Percentiles rank a stretch among this genome's conserved stretches.
Evolutionary conservation across 1,140 invertebrate genomes (phyloP).

Genomic region (Diorhabda sublineata): DNA sequence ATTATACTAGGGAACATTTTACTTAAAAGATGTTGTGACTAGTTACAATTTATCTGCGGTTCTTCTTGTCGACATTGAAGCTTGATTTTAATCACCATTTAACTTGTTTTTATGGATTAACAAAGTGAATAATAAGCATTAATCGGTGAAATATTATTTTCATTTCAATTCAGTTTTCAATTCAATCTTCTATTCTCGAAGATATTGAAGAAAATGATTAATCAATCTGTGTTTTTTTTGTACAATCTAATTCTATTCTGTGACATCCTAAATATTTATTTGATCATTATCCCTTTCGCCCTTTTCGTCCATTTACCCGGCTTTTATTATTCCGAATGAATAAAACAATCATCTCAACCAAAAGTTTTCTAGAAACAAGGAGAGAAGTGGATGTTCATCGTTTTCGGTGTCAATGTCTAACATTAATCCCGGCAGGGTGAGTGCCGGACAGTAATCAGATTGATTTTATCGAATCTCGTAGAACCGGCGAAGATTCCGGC

Average conservation of each 20-base stretch:
- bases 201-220: too few species aligned
- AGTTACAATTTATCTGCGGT: neutral
- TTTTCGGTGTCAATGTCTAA: neutral
- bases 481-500: conserved; percentile 1
- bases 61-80: neutral
- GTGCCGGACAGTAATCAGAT: neutral
- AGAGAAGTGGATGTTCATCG: conserved; percentile 1
- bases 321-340: neutral
- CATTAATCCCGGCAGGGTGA: neutral
- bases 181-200: too few species aligned
- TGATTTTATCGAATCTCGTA: neutral
- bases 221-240: too few species aligned
- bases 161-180: too few species aligned
- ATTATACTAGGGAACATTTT: neutral
- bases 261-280: too few species aligned
- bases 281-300: too few species aligned
- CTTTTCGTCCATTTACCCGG: neutral
- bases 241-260: too few species aligned
- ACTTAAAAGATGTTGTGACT: conserved; percentile 2
- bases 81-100: neutral
- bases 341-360: conserved; percentile 1
- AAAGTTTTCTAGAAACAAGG: neutral
- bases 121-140: too few species aligned
- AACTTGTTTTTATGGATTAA: neutral
- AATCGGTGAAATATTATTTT: too few species aligned